Conservation (phyloP, 2,113 vertebrate genomes). For the Thermophis baileyi region DNA sequence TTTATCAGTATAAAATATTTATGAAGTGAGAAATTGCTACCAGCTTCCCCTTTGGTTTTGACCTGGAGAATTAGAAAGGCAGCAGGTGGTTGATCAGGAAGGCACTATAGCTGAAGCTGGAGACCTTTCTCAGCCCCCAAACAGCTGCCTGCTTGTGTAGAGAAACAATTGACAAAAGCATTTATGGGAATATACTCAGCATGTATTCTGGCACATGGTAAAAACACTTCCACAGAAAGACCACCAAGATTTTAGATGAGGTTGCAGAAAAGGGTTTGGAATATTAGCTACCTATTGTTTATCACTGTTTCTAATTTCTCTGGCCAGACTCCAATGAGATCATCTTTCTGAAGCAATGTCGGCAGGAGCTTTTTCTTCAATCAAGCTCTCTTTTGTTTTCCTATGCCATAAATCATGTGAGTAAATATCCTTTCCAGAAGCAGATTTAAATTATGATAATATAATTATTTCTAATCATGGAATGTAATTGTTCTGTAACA, state of each 20-base stretch:
- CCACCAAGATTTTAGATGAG: not conserved
- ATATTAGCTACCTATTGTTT: not conserved
- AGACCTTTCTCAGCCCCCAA: not conserved
- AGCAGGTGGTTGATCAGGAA: not conserved
- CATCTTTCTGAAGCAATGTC: conserved; percentile 28
- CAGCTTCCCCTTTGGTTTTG: not conserved
- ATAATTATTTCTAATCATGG: conserved; percentile 49
- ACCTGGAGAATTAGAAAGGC: not conserved
- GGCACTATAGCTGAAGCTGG: not conserved
- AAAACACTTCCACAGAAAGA: not conserved
- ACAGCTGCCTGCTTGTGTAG: not conserved
- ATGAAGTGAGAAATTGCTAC: not conserved
- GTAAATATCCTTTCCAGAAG: conserved; percentile 49
- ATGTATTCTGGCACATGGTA: not conserved
- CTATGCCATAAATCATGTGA: conserved; percentile 33
- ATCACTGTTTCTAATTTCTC: conserved; percentile 2
- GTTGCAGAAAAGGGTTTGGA: not conserved
- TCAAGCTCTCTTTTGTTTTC: conserved; percentile 27
- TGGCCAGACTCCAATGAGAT: not conserved
- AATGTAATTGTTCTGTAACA: conserved; percentile 54
- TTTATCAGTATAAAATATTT: not conserved
- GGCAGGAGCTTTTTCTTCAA: conserved; percentile 18
- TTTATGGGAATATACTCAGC: not conserved
- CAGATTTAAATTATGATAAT: conserved; percentile 53
- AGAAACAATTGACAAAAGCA: not conserved